These are phyloP conservation scores for Xylocampa areola DNA, from an alignment of 2,888 invertebrate genomes.

Conservation along the genomic window DNA sequence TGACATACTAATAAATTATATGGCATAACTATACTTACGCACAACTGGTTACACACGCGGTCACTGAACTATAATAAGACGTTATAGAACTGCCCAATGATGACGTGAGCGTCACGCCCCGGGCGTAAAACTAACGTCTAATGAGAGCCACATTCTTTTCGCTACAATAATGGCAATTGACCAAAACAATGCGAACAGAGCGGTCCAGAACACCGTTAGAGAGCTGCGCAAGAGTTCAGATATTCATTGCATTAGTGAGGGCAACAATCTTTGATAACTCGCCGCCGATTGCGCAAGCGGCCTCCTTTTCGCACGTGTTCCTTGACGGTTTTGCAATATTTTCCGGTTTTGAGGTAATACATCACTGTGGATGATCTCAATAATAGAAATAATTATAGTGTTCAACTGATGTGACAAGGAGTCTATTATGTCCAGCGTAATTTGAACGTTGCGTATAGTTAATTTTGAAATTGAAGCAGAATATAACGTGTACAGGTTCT, in stretches of 20 bases:
- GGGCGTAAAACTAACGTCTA: constrained; percentile 47
- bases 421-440: neutral
- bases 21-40: constrained; percentile 30
- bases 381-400: constrained; percentile 1
- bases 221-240: constrained; percentile 69
- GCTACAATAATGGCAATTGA: constrained; percentile 60
- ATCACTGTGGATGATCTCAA: constrained; percentile 4
- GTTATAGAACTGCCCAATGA: constrained; percentile 42
- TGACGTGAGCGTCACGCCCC: constrained; percentile 47
- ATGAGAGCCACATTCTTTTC: constrained; percentile 57
- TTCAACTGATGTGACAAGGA: neutral
- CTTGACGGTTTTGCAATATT: constrained; percentile 75
- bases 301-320: constrained; percentile 84
- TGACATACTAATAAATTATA: constrained; percentile 3
- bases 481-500: too few relatives aligned
- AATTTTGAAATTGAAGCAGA: too few relatives aligned
- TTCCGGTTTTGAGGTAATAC: constrained; percentile 69
- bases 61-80: constrained; percentile 52
- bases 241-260: constrained; percentile 76
- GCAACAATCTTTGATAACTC: constrained; percentile 83
- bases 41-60: constrained; percentile 37
- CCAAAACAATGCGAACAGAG: constrained; percentile 81
- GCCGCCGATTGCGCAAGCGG: constrained; percentile 79
- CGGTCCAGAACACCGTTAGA: constrained; percentile 76
- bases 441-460: too few relatives aligned